Evolutionary conservation across 2,888 invertebrate species (phyloP).

Genomic region (Laothoe populi): DNA sequence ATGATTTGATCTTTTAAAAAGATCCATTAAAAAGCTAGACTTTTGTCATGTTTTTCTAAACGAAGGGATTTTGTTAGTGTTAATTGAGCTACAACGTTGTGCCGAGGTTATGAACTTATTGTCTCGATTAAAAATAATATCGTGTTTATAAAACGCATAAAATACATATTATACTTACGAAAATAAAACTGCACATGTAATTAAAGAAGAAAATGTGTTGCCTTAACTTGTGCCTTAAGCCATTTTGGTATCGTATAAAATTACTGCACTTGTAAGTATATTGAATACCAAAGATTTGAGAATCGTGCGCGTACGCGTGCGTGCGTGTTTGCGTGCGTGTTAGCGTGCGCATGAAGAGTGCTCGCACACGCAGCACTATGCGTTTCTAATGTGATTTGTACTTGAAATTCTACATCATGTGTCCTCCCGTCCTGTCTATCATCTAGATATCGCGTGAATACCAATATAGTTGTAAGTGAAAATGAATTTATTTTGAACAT

Average conservation of each 20-base stretch:
- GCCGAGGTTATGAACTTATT: conserved; percentile 15
- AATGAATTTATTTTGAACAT: conserved; percentile 73
- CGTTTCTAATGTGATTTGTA: conserved; percentile 26
- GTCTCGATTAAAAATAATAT: conserved; percentile 10
- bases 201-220: conserved; percentile 18
- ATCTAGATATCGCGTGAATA: conserved; percentile 64
- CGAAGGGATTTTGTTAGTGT: background rate
- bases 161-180: conserved; percentile 6
- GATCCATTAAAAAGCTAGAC: background rate
- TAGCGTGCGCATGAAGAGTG: background rate
- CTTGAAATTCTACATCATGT: conserved; percentile 25
- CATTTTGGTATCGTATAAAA: conserved; percentile 19
- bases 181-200: conserved; percentile 14
- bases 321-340: too few relatives aligned
- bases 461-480: conserved; percentile 73
- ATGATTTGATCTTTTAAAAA: background rate
- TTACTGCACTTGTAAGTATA: conserved; percentile 7
- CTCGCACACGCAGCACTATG: conserved; percentile 4
- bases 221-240: conserved; percentile 28
- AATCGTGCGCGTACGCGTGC: background rate
- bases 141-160: background rate
- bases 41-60: background rate
- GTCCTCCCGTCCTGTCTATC: conserved; percentile 57
- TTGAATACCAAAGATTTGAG: conserved; percentile 18
- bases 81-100: background rate